Percentiles rank a stretch among this genome's conserved stretches.
Evolutionary conservation across 30 jellyfish, hydroid and myxozoan species (phyloP).

Genomic region (Aurelia aurita): DNA sequence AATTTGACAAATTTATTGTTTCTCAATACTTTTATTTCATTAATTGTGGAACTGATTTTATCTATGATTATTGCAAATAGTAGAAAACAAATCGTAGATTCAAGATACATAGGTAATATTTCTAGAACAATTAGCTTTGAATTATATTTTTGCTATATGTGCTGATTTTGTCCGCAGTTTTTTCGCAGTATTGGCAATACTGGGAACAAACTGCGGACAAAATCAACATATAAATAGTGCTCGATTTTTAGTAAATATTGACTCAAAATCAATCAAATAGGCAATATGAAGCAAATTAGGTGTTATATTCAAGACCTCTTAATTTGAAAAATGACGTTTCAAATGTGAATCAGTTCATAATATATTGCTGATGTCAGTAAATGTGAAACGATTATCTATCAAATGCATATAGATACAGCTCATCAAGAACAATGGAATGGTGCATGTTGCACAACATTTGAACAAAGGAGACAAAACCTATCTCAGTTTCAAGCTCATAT

Average conservation of each 20-base stretch:
- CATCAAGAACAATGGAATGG: neutral
- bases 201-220: too few species aligned
- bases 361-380: neutral
- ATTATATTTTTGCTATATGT: neutral
- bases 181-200: neutral
- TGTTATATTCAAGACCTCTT: neutral
- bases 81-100: neutral
- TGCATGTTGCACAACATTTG: neutral
- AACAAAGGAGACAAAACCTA: neutral
- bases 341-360: neutral
- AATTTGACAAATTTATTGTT: neutral
- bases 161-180: neutral
- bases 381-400: neutral
- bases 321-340: neutral
- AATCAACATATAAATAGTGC: too few species aligned
- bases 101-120: neutral
- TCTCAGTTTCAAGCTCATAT: neutral
- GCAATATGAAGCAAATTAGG: neutral
- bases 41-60: too few species aligned
- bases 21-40: neutral
- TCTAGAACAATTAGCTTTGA: neutral
- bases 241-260: neutral
- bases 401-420: too few species aligned
- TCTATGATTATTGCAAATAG: too few species aligned
- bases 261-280: neutral